Evolutionary conservation across 2,797 vertebrate genomes (phyloP), one percentile per base, ranked within the genome.

Genomic region (Centropyge bicolor): DNA sequence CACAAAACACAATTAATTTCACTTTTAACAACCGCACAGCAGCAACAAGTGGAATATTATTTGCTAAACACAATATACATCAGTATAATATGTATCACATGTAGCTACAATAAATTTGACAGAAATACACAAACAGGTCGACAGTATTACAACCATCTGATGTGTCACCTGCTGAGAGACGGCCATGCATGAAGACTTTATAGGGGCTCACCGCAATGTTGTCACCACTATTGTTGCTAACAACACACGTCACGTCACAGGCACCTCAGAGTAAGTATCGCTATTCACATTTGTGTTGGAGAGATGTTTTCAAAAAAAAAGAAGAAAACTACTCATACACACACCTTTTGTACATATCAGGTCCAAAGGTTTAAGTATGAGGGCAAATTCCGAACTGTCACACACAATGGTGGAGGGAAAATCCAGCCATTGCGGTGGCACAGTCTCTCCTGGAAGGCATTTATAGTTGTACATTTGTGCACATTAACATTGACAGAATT

Each of bases 91-190:
- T n/a, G n/a, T n/a, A 46, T 62, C 41, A 24, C 14, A 27, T 27
- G 2, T 22, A 60, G 4, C 20, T 38, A 38, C 8, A 38, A 40
- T n/a, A 13, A 3, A 57, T 35, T 19, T 19, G 19, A 60, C 19
- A 57, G 35, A 62, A 24, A 43, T n/a, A 43, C 59, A 27, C 27
- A 8, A 45, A 35, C 5, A 63, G 14, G 5, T 20, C 14, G 46
- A 27, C 19, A 4, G n/a, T 3, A 20, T 45, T 35, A 6, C 35
- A 49, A 11, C 24, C 9, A 4, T 31, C 27, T 35, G 17, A 12
- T 46, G 13, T 59, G 55, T n/a, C 31, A 36, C 9, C 57, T 14
- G 68, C 35, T 67, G 55, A 75, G 35, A 56, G 24, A 62, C 14
- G 4, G 3, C 22, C 54, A 51, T 19, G 40, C 1, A 11, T 43